Evolutionary conservation across 2,888 invertebrate genomes (phyloP), one percentile per base, ranked within the genome.

Genomic region (Sphecodes monilicornis): DNA sequence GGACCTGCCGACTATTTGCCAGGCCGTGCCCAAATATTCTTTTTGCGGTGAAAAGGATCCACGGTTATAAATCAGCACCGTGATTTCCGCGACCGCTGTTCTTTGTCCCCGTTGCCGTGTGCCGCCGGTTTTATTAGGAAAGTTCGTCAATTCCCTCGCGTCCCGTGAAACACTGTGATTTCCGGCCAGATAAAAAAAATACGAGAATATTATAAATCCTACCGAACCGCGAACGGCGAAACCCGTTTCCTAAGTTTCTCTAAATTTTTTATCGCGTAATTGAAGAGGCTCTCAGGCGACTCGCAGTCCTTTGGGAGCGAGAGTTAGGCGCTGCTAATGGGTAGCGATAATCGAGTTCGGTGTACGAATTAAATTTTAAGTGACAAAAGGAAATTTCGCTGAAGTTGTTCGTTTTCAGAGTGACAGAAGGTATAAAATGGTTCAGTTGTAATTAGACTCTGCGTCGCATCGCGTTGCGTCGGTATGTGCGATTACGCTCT

Each of bases 1-100:
- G 2, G 29, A 4, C 43, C 36, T 43, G 70, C 32, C 78, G 82
- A 70, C 78, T 82, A 82, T 82, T 78, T 76, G 73, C 81, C 78
- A 50, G 66, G 39, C 66, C 60, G 46, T 71, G 22, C 36, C 18
- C 57, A 60, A 80, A 78, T 82, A 79, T 82, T 78, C 78, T 78
- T 75, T 75, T 60, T 57, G 46, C 57, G 8, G 43, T 13, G 32
- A 36, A 72, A 80, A 50, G 43, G 46, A 80, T 60, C 18, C 46
- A n/a, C 50, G 13, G 39, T 46, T 68, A 76, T 80, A 69, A 80
- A 82, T 80, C 80, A 82, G 57, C 57, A 11, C 22, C 26, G 32
- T 57, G 77, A 73, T 57, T 60, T 54, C 73, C 78, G 74, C 60
- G 46, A 68, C 39, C 41, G 60, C 50, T 41, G 66, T 46, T 75